phyloP scores from a whole-genome alignment of 2,113 vertebrate species.

The Erpornis zantholeuca region DNA sequence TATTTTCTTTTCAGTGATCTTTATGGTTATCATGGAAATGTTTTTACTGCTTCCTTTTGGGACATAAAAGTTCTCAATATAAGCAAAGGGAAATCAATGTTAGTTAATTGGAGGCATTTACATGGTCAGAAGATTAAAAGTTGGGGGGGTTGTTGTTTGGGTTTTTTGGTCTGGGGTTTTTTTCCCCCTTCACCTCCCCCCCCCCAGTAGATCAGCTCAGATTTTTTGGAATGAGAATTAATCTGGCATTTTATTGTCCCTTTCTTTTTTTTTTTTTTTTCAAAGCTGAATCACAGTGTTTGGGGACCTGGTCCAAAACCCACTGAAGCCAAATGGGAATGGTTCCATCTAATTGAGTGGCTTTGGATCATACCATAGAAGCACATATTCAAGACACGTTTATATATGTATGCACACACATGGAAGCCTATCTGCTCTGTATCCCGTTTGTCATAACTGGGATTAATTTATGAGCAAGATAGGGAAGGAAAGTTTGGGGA shows the following conservation, averaged over 20 bases:
- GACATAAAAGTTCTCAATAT: neutral
- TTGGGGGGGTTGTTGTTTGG: neutral
- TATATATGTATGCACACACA: neutral
- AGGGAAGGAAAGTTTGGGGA: neutral
- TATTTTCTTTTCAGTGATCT: conserved; percentile 16
- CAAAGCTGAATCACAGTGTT: neutral
- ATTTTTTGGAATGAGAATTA: neutral
- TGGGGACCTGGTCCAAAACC: neutral
- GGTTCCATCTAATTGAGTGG: neutral
- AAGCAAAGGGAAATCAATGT: neutral
- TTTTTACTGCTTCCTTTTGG: conserved; percentile 15
- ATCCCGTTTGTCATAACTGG: neutral
- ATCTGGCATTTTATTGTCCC: neutral
- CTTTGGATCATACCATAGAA: neutral
- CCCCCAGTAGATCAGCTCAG: neutral
- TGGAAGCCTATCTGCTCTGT: neutral
- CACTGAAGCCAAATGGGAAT: neutral
- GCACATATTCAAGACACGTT: neutral
- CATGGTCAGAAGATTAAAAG: neutral
- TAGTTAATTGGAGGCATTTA: neutral
- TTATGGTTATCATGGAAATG: conserved; percentile 22
- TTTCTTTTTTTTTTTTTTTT: neutral
- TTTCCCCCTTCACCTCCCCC: neutral
- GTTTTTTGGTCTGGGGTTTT: neutral
- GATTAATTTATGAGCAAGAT: neutral